A percentile compares a stretch with the other conserved stretches of the same genome.
Conservation (phyloP, 2,113 vertebrate species). For the Zosterops pallidus region DNA sequence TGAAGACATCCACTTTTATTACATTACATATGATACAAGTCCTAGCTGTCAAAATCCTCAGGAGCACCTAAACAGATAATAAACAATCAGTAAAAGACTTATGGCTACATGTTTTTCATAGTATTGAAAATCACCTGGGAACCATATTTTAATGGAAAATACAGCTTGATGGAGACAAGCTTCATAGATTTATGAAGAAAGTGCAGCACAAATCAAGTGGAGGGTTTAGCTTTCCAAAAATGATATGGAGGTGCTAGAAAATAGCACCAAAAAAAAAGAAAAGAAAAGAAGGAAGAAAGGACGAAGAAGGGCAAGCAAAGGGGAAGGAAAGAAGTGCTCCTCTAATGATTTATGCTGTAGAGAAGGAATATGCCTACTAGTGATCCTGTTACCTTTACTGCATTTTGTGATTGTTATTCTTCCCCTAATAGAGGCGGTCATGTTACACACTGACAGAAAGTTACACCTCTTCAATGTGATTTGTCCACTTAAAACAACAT, state of each 20-base stretch:
- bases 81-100: conserved; percentile 77
- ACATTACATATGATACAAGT: conserved; percentile 75
- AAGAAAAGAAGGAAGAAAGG: neutral
- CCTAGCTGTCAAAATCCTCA: conserved; percentile 80
- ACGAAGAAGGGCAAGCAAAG: conserved; percentile 6
- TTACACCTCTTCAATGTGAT: conserved; percentile 69
- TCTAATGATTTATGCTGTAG: conserved; percentile 71
- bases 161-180: conserved; percentile 73
- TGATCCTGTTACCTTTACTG: conserved; percentile 58
- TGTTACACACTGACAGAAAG: conserved; percentile 70
- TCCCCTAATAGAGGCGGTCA: conserved; percentile 49
- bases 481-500: conserved; percentile 74
- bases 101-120: conserved; percentile 76
- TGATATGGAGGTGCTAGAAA: conserved; percentile 54
- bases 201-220: conserved; percentile 74
- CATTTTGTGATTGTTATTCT: conserved; percentile 53
- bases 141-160: conserved; percentile 85
- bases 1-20: conserved; percentile 71
- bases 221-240: conserved; percentile 66
- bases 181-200: conserved; percentile 78
- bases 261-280: neutral
- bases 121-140: conserved; percentile 81
- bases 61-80: conserved; percentile 71
- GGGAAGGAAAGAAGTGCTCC: neutral
- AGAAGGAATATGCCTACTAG: conserved; percentile 65